phyloP scores from a whole-genome alignment of 2,797 vertebrate genomes.

The Anguilla marmorata region DNA sequence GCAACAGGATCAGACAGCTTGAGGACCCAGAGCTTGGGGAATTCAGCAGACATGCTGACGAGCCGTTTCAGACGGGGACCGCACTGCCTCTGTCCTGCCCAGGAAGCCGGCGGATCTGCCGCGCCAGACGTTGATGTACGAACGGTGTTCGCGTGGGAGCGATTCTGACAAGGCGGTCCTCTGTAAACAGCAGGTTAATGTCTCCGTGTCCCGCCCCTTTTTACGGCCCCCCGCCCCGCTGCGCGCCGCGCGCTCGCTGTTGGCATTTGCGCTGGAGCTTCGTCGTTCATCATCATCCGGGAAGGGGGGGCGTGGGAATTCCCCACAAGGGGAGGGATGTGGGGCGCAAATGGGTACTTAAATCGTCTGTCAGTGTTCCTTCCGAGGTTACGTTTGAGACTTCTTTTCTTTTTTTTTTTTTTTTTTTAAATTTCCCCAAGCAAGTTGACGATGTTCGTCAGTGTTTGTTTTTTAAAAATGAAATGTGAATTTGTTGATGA shows the following conservation, averaged over 20 bases:
- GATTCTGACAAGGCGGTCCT: constrained; percentile 39
- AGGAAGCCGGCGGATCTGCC: not conserved
- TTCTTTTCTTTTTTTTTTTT: not conserved
- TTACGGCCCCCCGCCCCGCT: constrained; percentile 38
- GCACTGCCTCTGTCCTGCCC: not conserved
- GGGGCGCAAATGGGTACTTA: not conserved
- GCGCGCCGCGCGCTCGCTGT: constrained; percentile 5
- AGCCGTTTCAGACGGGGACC: not conserved
- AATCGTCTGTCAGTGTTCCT: not conserved
- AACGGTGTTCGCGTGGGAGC: constrained; percentile 36
- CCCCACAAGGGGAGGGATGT: not conserved
- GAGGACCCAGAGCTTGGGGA: not conserved
- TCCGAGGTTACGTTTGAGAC: not conserved
- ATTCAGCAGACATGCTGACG: not conserved
- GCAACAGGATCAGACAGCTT: not conserved
- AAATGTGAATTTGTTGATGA: no score
- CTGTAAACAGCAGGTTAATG: constrained; percentile 51
- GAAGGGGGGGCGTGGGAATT: constrained; percentile 5
- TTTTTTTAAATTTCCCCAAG: no score
- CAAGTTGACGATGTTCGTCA: not conserved
- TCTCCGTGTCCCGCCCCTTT: constrained; percentile 38
- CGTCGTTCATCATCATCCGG: constrained; percentile 47
- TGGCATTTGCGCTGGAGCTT: constrained; percentile 43
- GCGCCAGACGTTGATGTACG: constrained; percentile 40
- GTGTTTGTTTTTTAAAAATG: not conserved